phyloP scores from a whole-genome alignment of 2,113 vertebrate genomes.

The Nettapus auritus region DNA sequence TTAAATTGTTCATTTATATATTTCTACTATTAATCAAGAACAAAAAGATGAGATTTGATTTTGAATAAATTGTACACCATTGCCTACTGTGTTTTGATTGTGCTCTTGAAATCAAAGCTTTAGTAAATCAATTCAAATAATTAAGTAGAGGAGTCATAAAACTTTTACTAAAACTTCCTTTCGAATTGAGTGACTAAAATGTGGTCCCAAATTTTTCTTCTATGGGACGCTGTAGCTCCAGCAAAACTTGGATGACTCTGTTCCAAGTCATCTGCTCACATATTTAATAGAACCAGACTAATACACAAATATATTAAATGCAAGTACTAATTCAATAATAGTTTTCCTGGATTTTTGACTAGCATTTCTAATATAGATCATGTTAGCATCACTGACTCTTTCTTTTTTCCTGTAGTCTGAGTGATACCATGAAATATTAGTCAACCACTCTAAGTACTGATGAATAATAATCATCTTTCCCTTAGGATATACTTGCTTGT shows the following conservation, averaged over 20 bases:
- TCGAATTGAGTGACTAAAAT: neutral
- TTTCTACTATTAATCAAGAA: neutral
- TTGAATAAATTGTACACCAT: neutral
- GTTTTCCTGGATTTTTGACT: accelerated
- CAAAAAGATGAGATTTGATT: neutral
- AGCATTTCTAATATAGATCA: neutral
- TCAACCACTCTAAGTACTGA: neutral
- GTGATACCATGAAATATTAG: neutral
- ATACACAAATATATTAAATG: neutral
- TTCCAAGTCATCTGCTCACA: neutral
- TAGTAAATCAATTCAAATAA: neutral
- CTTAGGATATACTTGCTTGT: neutral
- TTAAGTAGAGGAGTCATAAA: neutral
- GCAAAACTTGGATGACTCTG: neutral
- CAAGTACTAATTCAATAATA: neutral
- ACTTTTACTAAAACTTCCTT: neutral
- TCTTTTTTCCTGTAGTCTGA: neutral
- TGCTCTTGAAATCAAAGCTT: neutral
- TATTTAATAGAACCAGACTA: neutral
- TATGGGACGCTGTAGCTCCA: neutral
- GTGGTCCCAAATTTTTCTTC: neutral
- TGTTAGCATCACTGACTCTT: neutral
- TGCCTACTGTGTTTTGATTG: neutral
- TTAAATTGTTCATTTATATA: neutral
- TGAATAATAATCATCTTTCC: neutral